These are phyloP conservation scores for Phataginus tricuspis DNA, from an alignment of 2,797 vertebrate genomes.

Conservation along the genomic window DNA sequence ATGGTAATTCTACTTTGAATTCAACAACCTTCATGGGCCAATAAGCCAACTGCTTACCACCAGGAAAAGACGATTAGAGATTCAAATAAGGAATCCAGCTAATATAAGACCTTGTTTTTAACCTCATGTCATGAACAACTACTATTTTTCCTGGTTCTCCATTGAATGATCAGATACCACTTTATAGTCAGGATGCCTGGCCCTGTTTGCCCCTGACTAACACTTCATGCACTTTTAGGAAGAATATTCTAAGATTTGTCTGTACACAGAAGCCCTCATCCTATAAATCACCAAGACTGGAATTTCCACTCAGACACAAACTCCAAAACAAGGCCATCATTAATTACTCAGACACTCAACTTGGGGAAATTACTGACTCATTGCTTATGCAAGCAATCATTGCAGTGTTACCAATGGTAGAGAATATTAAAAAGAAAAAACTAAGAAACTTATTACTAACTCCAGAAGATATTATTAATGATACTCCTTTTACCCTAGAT, in stretches of 20 bases:
- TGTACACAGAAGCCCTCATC: neutral
- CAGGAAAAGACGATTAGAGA: neutral
- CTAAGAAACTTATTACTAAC: neutral
- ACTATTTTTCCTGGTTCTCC: neutral
- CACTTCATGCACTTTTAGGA: neutral
- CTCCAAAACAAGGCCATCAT: neutral
- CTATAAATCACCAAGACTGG: neutral
- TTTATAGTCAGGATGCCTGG: neutral
- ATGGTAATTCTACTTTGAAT: neutral
- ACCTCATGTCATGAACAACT: neutral
- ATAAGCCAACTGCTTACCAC: neutral
- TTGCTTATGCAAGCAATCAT: neutral
- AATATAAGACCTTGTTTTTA: neutral
- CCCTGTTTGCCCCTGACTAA: neutral
- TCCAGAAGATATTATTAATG: neutral
- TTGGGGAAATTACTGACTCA: neutral
- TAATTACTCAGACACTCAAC: neutral
- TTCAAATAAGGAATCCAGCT: neutral
- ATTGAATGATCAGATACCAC: neutral
- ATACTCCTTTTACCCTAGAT: neutral
- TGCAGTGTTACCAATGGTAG: neutral
- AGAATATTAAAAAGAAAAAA: neutral
- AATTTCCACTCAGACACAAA: neutral
- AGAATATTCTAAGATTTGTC: neutral
- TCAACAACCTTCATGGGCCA: neutral